A percentile compares a stretch with the other conserved stretches of the same genome.
Evolutionary conservation across 1,140 invertebrate species (phyloP).

Genomic region (Whitmania pigra): DNA sequence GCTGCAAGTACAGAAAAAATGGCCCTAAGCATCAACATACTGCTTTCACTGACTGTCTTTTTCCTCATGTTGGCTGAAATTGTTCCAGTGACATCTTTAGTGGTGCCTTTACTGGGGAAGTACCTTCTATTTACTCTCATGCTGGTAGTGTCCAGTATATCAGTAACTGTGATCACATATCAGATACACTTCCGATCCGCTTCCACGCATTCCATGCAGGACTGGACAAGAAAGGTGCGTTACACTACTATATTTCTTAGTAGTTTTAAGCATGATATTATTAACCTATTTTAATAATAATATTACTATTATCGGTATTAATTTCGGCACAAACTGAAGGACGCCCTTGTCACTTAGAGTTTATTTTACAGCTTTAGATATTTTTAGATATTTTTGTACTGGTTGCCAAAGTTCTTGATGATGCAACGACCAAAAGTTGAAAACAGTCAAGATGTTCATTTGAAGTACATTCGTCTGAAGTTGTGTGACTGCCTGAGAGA

Average conservation of each 20-base stretch:
- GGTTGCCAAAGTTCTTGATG: conserved; percentile 22
- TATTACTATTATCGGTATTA: too few relatives aligned
- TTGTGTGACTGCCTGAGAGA: conserved; percentile 19
- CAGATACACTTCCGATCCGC: conserved; percentile 95
- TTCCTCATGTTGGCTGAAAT: conserved; percentile 95
- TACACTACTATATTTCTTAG: not conserved
- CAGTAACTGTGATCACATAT: conserved; percentile 90
- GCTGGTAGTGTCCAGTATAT: conserved; percentile 91
- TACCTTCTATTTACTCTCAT: conserved; percentile 99
- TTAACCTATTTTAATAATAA: too few relatives aligned
- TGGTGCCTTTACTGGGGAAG: conserved; percentile 92
- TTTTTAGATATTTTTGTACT: conserved; percentile 24
- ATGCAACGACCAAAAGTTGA: conserved; percentile 26
- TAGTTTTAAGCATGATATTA: too few relatives aligned
- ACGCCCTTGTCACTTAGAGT: too few relatives aligned
- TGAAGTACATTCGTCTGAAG: conserved; percentile 23
- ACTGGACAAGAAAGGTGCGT: conserved; percentile 69
- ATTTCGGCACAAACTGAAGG: too few relatives aligned
- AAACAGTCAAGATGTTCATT: conserved; percentile 25
- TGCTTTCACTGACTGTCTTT: conserved; percentile 98
- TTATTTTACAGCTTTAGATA: too few relatives aligned
- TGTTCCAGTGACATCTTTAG: conserved; percentile 92
- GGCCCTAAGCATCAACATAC: conserved; percentile 92
- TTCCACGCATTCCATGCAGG: conserved; percentile 86
- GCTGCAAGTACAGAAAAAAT: conserved; percentile 97